phyloP scores from a whole-genome alignment of 2,113 vertebrate genomes.

The Clarias magur region DNA sequence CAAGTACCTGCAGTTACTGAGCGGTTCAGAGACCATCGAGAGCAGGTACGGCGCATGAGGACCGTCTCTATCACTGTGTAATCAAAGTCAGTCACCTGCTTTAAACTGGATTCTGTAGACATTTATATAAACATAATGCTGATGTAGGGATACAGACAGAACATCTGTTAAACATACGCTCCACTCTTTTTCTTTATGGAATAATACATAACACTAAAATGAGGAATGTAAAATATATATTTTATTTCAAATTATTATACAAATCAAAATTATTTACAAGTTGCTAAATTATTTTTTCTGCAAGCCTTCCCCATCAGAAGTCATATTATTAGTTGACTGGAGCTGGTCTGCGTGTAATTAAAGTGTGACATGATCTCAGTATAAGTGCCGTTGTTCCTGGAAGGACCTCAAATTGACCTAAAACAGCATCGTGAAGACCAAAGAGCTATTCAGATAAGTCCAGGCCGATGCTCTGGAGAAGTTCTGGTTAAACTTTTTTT shows the following conservation, averaged over 20 bases:
- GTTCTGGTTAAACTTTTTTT: not conserved
- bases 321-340: not conserved
- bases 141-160: not conserved
- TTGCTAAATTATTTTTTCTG: not conserved
- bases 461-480: not conserved
- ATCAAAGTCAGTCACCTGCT: not conserved
- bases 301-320: not conserved
- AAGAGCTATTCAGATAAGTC: not conserved
- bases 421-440: not conserved
- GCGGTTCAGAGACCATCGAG: slow-evolving; percentile 86
- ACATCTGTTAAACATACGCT: too few species aligned
- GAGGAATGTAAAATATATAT: not conserved
- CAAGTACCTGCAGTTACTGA: slow-evolving; percentile 87
- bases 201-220: not conserved
- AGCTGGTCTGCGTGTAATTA: not conserved
- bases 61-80: not conserved
- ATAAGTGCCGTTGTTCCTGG: not conserved
- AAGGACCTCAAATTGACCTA: not conserved
- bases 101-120: not conserved
- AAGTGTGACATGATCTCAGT: not conserved
- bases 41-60: slow-evolving; percentile 82
- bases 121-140: not conserved
- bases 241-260: not conserved
- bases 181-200: not conserved
- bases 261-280: not conserved